A percentile compares a stretch with the other conserved stretches of the same genome.
Evolutionary conservation across 2,797 vertebrate genomes (phyloP).

Genomic region (Coregonus sp.): DNA sequence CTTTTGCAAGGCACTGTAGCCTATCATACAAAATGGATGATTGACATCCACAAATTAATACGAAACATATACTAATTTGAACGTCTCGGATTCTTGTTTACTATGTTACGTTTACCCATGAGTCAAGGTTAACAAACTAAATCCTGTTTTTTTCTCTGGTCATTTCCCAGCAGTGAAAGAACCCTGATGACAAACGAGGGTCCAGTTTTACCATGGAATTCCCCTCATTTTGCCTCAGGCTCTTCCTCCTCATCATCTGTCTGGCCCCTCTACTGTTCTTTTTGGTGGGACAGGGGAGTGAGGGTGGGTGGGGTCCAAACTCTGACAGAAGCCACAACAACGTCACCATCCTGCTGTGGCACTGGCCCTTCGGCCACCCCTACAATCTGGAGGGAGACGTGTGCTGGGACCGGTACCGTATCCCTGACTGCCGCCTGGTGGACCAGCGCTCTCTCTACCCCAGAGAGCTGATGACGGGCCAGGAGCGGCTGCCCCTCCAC

Average conservation of each 20-base stretch:
- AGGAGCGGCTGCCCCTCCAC: constrained; percentile 64
- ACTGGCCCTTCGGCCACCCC: constrained; percentile 80
- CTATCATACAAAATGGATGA: no score
- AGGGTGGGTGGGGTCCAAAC: not conserved
- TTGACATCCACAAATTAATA: no score
- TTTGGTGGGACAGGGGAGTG: not conserved
- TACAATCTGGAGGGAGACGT: constrained; percentile 61
- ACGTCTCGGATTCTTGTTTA: no score
- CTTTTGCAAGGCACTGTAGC: no score
- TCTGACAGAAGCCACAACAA: not conserved
- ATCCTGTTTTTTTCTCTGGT: not conserved
- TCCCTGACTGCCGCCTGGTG: constrained; percentile 76
- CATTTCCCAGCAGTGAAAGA: not conserved
- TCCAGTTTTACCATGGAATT: not conserved
- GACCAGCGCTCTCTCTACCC: constrained; percentile 61
- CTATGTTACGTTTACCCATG: no score
- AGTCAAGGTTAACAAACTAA: not conserved
- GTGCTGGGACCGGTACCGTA: constrained; percentile 69
- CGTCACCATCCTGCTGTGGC: constrained; percentile 84
- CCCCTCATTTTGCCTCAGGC: not conserved
- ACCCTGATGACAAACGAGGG: not conserved
- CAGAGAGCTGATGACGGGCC: constrained; percentile 59
- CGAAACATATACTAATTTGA: no score
- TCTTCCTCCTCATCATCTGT: no score
- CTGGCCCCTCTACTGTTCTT: not conserved